These are phyloP conservation scores for Catocala nupta DNA, from an alignment of 2,888 invertebrate genomes.

Conservation along the genomic window DNA sequence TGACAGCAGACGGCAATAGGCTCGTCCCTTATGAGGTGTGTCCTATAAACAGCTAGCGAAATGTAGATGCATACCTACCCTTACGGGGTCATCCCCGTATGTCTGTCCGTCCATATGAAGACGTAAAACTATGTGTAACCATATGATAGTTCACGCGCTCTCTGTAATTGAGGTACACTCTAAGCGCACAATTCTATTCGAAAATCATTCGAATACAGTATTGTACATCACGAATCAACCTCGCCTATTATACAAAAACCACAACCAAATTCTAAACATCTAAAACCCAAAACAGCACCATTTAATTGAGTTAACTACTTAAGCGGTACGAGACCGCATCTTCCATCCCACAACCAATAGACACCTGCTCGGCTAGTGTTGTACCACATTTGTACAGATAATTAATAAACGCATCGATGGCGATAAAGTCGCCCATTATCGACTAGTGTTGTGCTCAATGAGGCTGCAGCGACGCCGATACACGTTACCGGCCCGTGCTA, in stretches of 20 bases:
- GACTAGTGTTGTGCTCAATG: conserved; percentile 57
- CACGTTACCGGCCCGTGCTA: conserved; percentile 60
- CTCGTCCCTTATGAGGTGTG: too few species aligned
- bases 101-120: too few species aligned
- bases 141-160: too few species aligned
- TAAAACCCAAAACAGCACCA: not conserved
- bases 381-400: conserved; percentile 39
- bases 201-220: too few species aligned
- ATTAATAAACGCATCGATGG: conserved; percentile 43
- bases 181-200: too few species aligned
- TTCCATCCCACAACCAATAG: conserved; percentile 36
- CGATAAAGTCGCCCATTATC: conserved; percentile 45
- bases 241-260: not conserved
- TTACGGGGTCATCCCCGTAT: too few species aligned
- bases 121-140: too few species aligned
- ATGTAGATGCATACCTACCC: too few species aligned
- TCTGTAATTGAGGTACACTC: too few species aligned
- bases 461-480: conserved; percentile 63
- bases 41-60: too few species aligned
- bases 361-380: conserved; percentile 29
- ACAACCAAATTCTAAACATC: conserved; percentile 4
- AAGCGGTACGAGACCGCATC: conserved; percentile 24
- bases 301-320: not conserved
- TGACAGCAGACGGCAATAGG: too few species aligned
- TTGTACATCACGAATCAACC: too few species aligned